Base-by-base conservation (phyloP, 2,113 vertebrate genomes). In the Neolamprologus cancellatus region DNA sequence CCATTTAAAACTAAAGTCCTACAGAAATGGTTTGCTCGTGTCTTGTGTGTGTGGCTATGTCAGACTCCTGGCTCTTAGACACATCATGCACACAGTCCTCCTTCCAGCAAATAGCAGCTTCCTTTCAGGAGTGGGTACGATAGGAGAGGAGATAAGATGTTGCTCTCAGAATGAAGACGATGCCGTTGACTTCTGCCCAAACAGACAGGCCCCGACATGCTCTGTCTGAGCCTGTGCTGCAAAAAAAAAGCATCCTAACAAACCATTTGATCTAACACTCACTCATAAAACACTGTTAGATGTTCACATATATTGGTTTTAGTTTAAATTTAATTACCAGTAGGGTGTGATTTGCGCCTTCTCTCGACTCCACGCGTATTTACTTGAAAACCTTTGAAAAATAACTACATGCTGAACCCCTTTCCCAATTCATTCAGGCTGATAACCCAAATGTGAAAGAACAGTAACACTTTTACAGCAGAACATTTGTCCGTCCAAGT, bases 131-230 rank as follows among this genome's bases (percentile, higher is more conserved):
- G 55, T 64, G 66, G 44, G 11, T n/a, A 11, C 78, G 91, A 93
- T 93, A 83, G 82, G 9, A 91, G 71, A 88, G 83, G 48, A 88
- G 91, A 93, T 94, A 92, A 93, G 57, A 53, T 2, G 9, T 30
- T 76, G 23, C 82, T 88, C 53, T 86, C 23, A 78, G 79, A 86
- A 88, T 25, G 61, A 88, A 79, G 88, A 92, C 48, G 84, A 87
- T 59, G 82, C 53, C 4, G 12, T 52, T 59, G 83, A 90, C 54
- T 85, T 74, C 34, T 89, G 80, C 74, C 84, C 79, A 41, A 66
- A 15, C 25, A 25, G 84, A 84, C 90, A 57, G 17, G 91, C 66
- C 50, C 53, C 3, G 1, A 84, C 93, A 83, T 6, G 91, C 82
- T 82, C 9, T 18, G 18, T 78, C 30, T 86, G 32, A 76, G 81